Evolutionary conservation across 2,888 invertebrate species (phyloP), one percentile per base, ranked within the genome.

Genomic region (Thyatira batis): DNA sequence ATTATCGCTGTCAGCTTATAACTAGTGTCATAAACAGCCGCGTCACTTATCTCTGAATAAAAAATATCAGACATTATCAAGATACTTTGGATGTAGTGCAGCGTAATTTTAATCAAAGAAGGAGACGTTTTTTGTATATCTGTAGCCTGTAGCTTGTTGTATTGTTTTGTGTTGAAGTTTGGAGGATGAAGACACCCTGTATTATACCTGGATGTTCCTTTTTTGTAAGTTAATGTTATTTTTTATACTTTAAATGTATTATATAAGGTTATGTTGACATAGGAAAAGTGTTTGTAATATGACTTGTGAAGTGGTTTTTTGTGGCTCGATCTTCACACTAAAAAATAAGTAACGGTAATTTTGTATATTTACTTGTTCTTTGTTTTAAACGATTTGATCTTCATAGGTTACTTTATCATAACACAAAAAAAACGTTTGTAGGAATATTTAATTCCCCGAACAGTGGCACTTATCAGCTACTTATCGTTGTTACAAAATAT

Each of bases 141-240:
- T 51, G 60, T 57, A 13, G 1, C 0, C 52, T 57, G 39, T 53
- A 33, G 49, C 13, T 52, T 49, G 51, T 49, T 20, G 20, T 9
- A 20, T 52, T 53, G 17, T 55, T 53, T 54, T 52, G 39, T 58
- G 50, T 28, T 11, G 46, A 25, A 27, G 10, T 21, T 23, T 53
- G 48, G 48, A 76, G 17, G 54, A 89, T 88, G 89, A 85, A 82
- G 71, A 71, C 69, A 33, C 81, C 83, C 11, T 89, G 89, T 60
- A 58, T 87, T n/a, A 49, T 89, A 10, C 87, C 88, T 17, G 84
- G 89, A 65, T 89, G 89, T 60, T 76, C 73, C 6, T 58, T 58
- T 33, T 69, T 87, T 54, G 89, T 89, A 60, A 89, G 89, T 84
- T 67, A 27, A 58, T 45, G 52, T 51, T 50, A 46, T 49, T 51